Evolutionary conservation across 2,888 invertebrate species (phyloP), one percentile per base, ranked within the genome.

Genomic region (Rugalucina vietnamica): DNA sequence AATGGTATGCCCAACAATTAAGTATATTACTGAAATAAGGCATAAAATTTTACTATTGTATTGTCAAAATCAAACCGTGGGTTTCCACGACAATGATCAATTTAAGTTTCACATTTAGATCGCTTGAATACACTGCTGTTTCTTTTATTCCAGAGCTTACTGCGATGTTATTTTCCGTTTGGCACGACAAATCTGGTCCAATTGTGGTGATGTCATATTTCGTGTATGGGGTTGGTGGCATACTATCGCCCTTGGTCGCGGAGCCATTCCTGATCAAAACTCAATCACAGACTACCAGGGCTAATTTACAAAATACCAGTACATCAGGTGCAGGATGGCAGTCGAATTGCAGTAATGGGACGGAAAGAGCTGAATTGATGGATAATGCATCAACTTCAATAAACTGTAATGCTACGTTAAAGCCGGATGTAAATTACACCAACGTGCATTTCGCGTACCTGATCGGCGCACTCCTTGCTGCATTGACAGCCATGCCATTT

Each of bases 61-160:
- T n/a, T n/a, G n/a, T n/a, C n/a, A n/a, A n/a, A n/a, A n/a, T n/a
- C n/a, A n/a, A n/a, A n/a, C n/a, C n/a, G n/a, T n/a, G n/a, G n/a
- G n/a, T n/a, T n/a, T n/a, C n/a, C n/a, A n/a, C n/a, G n/a, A n/a
- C n/a, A n/a, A n/a, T n/a, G n/a, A n/a, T n/a, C n/a, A n/a, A n/a
- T n/a, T n/a, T n/a, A n/a, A n/a, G n/a, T n/a, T n/a, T n/a, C n/a
- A n/a, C n/a, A n/a, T n/a, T n/a, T n/a, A n/a, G n/a, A n/a, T n/a
- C n/a, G n/a, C n/a, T n/a, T n/a, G n/a, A n/a, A n/a, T n/a, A n/a
- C n/a, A n/a, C n/a, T n/a, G n/a, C n/a, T n/a, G n/a, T 36, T 21
- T 79, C 50, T 54, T 71, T 18, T 54, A n/a, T 80, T 78, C 18
- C 54, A 70, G 88, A 93, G 37, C 91, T 93, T 29, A 93, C 95